phyloP scores from a whole-genome alignment of 2,113 vertebrate genomes.

The Leptobrachium ailaonicum region DNA sequence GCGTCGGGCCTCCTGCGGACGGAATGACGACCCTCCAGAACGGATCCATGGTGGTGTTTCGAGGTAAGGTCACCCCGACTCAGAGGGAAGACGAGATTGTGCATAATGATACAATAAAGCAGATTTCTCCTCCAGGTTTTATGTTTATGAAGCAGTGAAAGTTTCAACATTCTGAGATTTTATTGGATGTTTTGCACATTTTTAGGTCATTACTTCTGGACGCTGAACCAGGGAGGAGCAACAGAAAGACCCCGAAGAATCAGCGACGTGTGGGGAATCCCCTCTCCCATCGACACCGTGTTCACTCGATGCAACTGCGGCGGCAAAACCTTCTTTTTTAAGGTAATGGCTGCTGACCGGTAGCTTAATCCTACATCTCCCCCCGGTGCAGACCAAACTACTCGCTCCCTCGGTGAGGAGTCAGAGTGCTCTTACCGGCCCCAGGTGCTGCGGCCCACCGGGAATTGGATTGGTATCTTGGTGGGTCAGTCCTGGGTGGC shows the following conservation, averaged over 20 bases:
- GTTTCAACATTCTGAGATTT: no score
- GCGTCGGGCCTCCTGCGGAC: slow-evolving; percentile 78
- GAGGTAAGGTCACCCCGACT: slow-evolving; percentile 71
- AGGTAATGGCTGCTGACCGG: slow-evolving; percentile 65
- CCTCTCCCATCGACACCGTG: slow-evolving; percentile 88
- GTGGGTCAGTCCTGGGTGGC: no score
- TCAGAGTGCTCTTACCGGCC: no score
- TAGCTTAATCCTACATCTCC: no score
- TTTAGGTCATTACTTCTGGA: slow-evolving; percentile 91
- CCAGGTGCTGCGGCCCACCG: no score
- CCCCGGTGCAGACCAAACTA: no score
- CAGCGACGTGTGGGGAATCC: slow-evolving; percentile 85
- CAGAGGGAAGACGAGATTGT: no score
- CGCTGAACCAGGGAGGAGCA: slow-evolving; percentile 68
- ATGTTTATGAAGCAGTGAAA: no score
- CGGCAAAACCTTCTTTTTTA: slow-evolving; percentile 92
- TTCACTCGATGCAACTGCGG: slow-evolving; percentile 95
- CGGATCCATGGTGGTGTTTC: slow-evolving; percentile 86
- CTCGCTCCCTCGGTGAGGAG: no score
- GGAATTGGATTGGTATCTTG: no score
- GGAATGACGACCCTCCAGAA: slow-evolving; percentile 84
- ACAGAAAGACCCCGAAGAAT: slow-evolving; percentile 75
- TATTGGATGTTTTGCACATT: not conserved
- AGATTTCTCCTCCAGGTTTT: no score
- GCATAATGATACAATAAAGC: no score